Evolutionary conservation across 2,888 invertebrate species (phyloP).

Genomic region (Drosophila picticornis): DNA sequence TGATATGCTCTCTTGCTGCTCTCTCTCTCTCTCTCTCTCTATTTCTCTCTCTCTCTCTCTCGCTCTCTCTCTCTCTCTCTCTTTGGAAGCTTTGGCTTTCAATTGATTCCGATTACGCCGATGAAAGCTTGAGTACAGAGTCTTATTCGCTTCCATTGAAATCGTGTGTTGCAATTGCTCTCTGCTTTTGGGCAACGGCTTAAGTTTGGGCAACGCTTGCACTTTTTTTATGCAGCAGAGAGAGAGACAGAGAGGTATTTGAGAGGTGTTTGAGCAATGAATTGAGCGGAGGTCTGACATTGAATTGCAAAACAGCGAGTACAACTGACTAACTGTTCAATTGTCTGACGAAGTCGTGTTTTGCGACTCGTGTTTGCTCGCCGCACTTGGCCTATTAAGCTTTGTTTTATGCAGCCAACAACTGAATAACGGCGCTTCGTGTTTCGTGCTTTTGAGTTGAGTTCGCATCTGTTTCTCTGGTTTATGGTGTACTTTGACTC

Average conservation of each 20-base stretch:
- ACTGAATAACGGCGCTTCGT: slow-evolving; percentile 57
- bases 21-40: slow-evolving; percentile 2
- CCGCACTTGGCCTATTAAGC: slow-evolving; percentile 35
- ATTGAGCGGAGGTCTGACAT: slow-evolving; percentile 45
- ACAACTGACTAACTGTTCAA: slow-evolving; percentile 25
- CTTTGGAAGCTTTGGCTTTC: slow-evolving; percentile 32
- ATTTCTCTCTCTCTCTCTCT: slow-evolving; percentile 13
- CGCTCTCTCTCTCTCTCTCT: slow-evolving; percentile 8
- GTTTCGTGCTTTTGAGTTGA: slow-evolving; percentile 36
- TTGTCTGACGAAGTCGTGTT: slow-evolving; percentile 18
- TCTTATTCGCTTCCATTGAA: slow-evolving; percentile 33
- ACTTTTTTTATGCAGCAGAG: slow-evolving; percentile 28
- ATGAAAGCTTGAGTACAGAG: slow-evolving; percentile 26
- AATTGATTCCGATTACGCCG: slow-evolving; percentile 47
- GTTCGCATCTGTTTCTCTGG: slow-evolving; percentile 33
- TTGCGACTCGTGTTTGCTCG: slow-evolving; percentile 41
- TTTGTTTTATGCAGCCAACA: slow-evolving; percentile 55
- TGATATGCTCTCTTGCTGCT: slow-evolving; percentile 14
- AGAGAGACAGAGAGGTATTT: background rate
- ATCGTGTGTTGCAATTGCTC: slow-evolving; percentile 46
- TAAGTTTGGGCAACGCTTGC: slow-evolving; percentile 56
- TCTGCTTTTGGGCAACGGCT: slow-evolving; percentile 48
- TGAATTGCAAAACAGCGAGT: slow-evolving; percentile 36
- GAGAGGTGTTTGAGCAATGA: slow-evolving; percentile 49
- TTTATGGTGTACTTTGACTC: slow-evolving; percentile 34